These are phyloP conservation scores for Drosophila punjabiensis DNA, from an alignment of 1,140 invertebrate species.

Conservation along the genomic window DNA sequence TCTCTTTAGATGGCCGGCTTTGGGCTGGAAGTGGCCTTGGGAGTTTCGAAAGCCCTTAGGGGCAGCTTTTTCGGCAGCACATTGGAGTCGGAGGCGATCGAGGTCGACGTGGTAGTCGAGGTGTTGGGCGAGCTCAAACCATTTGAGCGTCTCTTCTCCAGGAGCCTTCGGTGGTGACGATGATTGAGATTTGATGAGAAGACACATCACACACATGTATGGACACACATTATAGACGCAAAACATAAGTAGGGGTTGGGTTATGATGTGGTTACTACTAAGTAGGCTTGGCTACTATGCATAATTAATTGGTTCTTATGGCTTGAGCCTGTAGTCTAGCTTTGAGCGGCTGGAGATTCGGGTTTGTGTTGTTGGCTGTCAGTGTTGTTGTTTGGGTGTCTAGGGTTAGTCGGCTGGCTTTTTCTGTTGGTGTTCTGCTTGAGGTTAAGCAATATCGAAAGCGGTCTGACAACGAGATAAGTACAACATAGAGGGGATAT, in stretches of 20 bases:
- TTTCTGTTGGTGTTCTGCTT: slow-evolving; percentile 42
- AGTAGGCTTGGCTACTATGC: slow-evolving; percentile 12
- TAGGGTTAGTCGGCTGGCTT: slow-evolving; percentile 44
- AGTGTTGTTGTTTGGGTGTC: slow-evolving; percentile 32
- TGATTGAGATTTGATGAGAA: slow-evolving; percentile 22
- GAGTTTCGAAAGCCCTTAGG: slow-evolving; percentile 36
- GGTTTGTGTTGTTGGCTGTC: slow-evolving; percentile 39
- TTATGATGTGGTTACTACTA: slow-evolving; percentile 22
- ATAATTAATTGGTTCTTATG: slow-evolving; percentile 30
- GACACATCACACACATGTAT: slow-evolving; percentile 31
- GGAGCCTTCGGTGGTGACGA: slow-evolving; percentile 56
- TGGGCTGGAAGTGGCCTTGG: not conserved
- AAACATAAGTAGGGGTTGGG: slow-evolving; percentile 32
- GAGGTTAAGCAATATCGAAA: slow-evolving; percentile 69
- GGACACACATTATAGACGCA: slow-evolving; percentile 51
- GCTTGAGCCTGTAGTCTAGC: not conserved
- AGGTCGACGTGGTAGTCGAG: slow-evolving; percentile 68
- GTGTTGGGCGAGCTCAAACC: slow-evolving; percentile 58
- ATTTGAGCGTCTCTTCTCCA: slow-evolving; percentile 65
- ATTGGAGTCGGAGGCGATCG: slow-evolving; percentile 66
- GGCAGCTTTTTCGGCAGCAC: slow-evolving; percentile 56
- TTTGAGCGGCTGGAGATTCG: slow-evolving; percentile 33
- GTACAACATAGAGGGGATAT: slow-evolving; percentile 59
- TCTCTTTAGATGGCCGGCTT: slow-evolving; percentile 20
- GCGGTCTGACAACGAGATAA: slow-evolving; percentile 69